Base-by-base conservation (phyloP, 1,140 invertebrate genomes). In the Cataglyphis hispanica region DNA sequence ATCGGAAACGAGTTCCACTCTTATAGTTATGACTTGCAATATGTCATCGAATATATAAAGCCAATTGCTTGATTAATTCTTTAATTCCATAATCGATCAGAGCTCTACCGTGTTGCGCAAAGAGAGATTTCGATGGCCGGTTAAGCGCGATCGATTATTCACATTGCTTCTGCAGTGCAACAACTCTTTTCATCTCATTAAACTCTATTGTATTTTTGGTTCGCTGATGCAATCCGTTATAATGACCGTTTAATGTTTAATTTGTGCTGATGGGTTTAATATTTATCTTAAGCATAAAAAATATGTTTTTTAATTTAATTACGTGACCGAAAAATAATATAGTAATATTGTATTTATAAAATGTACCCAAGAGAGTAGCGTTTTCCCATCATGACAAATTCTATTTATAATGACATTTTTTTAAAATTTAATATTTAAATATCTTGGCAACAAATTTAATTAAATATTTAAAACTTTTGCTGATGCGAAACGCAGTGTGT, bases 51-150 rank as follows among this genome's bases (percentile, higher is more conserved):
- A 19, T 72, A 27, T 46, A 74, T 16, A 74, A 46, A 43, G 25
- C 27, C 69, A 61, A 83, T 60, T 83, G 37, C 27, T 61, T 60
- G 53, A 74, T 83, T 83, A 83, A 83, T 83, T 83, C 37, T 83
- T 83, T 83, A 83, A 40, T 13, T n/a, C 27, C 56, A 27, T 19
- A 60, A 83, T 83, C 78, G 53, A 74, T 46, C 66, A 40, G 22
- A 43, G 11, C 19, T n/a, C 13, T 13, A 16, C 19, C 37, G 16
- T 1, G 8, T 25, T 27, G 31, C 27, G 53, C 8, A n/a, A 74
- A 19, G 19, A 43, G 67, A 74, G 78, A 46, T 53, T 83, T 80
- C 64, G 27, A 72, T 27, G 67, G 46, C 40, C 27, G 53, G 25
- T 66, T 60, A 83, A 83, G 56, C 67, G 25, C 13, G 67, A 46